phyloP scores from a whole-genome alignment of 2,113 vertebrate species.

The Saguinus imperator region DNA sequence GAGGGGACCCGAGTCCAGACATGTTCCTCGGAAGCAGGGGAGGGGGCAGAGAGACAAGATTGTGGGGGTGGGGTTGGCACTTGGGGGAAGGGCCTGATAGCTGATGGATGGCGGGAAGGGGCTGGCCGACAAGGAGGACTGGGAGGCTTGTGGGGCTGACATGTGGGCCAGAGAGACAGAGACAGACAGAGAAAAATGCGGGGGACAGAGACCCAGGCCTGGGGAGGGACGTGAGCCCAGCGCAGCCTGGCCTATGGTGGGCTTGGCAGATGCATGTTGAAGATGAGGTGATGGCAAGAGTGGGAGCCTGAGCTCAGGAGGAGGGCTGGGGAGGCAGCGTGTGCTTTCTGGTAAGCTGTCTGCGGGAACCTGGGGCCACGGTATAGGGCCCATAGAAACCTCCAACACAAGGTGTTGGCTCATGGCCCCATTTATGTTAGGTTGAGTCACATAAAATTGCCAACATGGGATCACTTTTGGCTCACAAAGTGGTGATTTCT shows the following conservation, averaged over 20 bases:
- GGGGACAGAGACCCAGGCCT: background rate
- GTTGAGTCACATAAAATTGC: background rate
- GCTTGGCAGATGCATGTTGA: background rate
- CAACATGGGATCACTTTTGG: background rate
- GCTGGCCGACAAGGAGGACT: background rate
- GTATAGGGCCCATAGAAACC: background rate
- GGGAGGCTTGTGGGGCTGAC: background rate
- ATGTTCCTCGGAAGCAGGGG: slow-evolving; percentile 75
- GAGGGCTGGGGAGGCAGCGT: background rate
- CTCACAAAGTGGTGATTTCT: background rate
- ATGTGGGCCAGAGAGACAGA: background rate
- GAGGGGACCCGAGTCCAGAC: slow-evolving; percentile 87
- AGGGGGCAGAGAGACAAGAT: slow-evolving; percentile 64
- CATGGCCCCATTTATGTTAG: background rate
- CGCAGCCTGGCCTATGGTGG: background rate
- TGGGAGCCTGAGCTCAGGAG: background rate
- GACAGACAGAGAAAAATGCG: background rate
- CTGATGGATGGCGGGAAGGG: background rate
- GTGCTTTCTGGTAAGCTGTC: background rate
- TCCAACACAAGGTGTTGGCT: background rate
- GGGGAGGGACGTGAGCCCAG: background rate
- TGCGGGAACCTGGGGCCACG: background rate
- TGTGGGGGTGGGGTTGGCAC: slow-evolving; percentile 50
- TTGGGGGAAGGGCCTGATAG: background rate
- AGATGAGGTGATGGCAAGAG: background rate